phyloP scores from a whole-genome alignment of 2,113 vertebrate species.

The Mesocricetus auratus region DNA sequence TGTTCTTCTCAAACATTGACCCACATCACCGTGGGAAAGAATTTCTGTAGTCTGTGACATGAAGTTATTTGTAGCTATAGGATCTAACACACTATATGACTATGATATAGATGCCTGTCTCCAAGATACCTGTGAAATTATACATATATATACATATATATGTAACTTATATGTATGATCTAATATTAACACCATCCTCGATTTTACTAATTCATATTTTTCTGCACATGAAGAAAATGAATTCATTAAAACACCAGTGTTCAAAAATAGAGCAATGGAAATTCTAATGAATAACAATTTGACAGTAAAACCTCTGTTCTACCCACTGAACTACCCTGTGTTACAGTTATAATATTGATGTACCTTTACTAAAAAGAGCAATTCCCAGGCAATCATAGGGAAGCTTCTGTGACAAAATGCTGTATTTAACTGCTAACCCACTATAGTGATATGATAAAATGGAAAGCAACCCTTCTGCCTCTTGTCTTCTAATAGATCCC shows the following conservation, averaged over 20 bases:
- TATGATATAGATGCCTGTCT: not conserved
- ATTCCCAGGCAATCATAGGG: not conserved
- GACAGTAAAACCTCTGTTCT: not conserved
- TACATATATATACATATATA: too few relatives aligned
- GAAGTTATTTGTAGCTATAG: not conserved
- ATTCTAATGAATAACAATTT: not conserved
- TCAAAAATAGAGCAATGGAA: not conserved
- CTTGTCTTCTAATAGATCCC: constrained; percentile 73
- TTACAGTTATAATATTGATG: not conserved
- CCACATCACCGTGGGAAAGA: not conserved
- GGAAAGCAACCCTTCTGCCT: constrained; percentile 47
- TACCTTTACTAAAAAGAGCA: not conserved
- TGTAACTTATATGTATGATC: not conserved
- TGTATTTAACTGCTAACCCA: constrained; percentile 57
- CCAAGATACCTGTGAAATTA: not conserved
- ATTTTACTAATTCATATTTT: not conserved
- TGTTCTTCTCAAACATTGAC: not conserved
- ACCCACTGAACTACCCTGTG: not conserved
- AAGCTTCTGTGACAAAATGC: constrained; percentile 66
- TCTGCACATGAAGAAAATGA: not conserved
- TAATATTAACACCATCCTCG: not conserved
- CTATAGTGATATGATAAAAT: constrained; percentile 69
- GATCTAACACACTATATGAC: not conserved
- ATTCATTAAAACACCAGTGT: not conserved
- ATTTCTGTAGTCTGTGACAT: not conserved